Evolutionary conservation across 2,888 invertebrate species (phyloP), one percentile per base, ranked within the genome.

Genomic region (Pantelozetes paolii): DNA sequence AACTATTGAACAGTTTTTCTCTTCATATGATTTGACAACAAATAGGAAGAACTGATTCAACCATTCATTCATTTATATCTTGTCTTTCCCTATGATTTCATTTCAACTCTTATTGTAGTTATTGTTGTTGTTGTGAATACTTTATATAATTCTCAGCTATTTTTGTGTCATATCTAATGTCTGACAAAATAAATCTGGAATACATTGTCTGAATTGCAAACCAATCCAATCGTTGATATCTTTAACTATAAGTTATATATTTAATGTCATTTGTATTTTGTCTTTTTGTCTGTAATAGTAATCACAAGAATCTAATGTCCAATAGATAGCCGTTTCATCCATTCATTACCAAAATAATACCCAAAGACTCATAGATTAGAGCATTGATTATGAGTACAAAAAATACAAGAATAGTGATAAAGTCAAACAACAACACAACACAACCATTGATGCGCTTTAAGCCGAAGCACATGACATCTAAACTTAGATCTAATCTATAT

Each of bases 371-470:
- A 32, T 59, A 59, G 59, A 59, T 59, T 30, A 59, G 50, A 20
- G 20, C n/a, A 30, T 59, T 32, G 59, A 59, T 59, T 59, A 59
- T 15, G 59, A 59, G 20, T 23, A 20, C 13, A 40, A 50, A 50
- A 50, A 50, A 15, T 8, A 50, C 20, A 18, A 45, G 45, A 45
- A 45, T 45, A 2, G 2, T 9, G 2, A 15, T 18, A 2, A 45
- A 45, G 50, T 18, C 45, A 13, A n/a, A 40, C 18, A 50, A 20
- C 6, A 50, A 8, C 5, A 50, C 18, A 28, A 59, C 59, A 59
- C 30, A 59, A 30, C 13, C 59, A 59, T 30, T 59, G 59, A 32
- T 59, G 59, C 20, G 59, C 59, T 59, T 59, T 59, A 59, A 59
- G 59, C 30, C 8, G 3, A 45, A 13, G 45, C 2, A 2, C 45